Evolutionary conservation across 2,888 invertebrate genomes (phyloP).

Genomic region (Cheilosia vulpina): DNA sequence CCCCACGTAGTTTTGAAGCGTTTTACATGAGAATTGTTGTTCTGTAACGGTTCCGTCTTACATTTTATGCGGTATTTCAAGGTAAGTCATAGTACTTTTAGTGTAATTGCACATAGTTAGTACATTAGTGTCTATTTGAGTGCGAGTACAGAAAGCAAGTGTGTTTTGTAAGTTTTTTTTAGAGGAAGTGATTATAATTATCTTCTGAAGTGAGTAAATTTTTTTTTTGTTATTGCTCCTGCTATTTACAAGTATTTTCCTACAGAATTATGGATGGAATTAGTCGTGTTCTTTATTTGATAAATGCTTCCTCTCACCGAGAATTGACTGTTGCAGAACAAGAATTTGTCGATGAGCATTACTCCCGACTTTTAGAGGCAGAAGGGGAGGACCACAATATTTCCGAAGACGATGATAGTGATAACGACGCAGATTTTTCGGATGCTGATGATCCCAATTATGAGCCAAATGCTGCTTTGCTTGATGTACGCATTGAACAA

Average conservation of each 20-base stretch:
- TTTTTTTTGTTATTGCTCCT: neutral
- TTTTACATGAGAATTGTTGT: neutral
- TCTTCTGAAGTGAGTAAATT: neutral
- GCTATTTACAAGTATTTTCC: constrained; percentile 12
- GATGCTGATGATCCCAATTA: constrained; percentile 27
- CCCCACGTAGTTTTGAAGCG: neutral
- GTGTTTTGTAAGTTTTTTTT: neutral
- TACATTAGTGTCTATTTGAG: neutral
- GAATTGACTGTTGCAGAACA: constrained; percentile 19
- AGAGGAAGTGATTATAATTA: neutral
- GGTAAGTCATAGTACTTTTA: neutral
- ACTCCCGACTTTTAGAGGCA: constrained; percentile 4
- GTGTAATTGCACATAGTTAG: neutral
- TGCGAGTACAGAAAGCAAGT: neutral
- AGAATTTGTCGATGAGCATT: constrained; percentile 7
- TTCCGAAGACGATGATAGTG: constrained; percentile 11
- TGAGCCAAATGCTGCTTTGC: constrained; percentile 20
- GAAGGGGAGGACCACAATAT: constrained; percentile 5
- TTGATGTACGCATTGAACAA: constrained; percentile 9
- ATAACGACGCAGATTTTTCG: constrained; percentile 4
- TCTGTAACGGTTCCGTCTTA: constrained; percentile 1
- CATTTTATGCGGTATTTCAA: neutral
- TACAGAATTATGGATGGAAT: constrained; percentile 21
- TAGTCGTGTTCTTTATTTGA: constrained; percentile 7
- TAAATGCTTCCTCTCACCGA: neutral